Evolutionary conservation across 2,797 vertebrate species (phyloP).

Genomic region (Galago senegalensis): DNA sequence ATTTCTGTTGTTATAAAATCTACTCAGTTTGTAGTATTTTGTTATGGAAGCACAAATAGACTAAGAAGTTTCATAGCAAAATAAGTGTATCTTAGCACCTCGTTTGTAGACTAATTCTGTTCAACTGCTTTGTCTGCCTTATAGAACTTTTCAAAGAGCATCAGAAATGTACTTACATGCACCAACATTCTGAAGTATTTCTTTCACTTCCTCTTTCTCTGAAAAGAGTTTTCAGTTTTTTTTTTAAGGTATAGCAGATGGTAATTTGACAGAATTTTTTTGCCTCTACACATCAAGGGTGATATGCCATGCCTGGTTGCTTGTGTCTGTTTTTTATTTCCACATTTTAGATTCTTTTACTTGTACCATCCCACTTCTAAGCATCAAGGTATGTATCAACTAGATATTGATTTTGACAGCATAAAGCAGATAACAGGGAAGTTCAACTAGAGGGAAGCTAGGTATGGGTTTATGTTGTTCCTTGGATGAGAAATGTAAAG

Average conservation of each 20-base stretch:
- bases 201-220: not conserved
- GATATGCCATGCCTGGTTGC: not conserved
- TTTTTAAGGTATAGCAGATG: not conserved
- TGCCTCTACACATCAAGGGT: not conserved
- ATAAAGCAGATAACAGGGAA: not conserved
- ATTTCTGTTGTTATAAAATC: not conserved
- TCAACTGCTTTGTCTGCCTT: not conserved
- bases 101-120: not conserved
- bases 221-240: too few species aligned
- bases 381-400: not conserved
- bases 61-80: not conserved
- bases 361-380: not conserved
- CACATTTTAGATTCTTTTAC: conserved; percentile 7
- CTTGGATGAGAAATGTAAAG: not conserved
- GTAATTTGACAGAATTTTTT: not conserved
- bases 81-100: not conserved
- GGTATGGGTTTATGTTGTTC: not conserved
- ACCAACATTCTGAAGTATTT: not conserved
- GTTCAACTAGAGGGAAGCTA: not conserved
- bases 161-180: not conserved
- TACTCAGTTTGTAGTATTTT: not conserved
- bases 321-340: not conserved
- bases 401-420: not conserved
- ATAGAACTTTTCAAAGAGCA: not conserved
- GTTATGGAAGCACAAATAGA: not conserved